Evolutionary conservation across 2,113 vertebrate genomes (phyloP), one percentile per base, ranked within the genome.

Genomic region (Mellivora capensis): DNA sequence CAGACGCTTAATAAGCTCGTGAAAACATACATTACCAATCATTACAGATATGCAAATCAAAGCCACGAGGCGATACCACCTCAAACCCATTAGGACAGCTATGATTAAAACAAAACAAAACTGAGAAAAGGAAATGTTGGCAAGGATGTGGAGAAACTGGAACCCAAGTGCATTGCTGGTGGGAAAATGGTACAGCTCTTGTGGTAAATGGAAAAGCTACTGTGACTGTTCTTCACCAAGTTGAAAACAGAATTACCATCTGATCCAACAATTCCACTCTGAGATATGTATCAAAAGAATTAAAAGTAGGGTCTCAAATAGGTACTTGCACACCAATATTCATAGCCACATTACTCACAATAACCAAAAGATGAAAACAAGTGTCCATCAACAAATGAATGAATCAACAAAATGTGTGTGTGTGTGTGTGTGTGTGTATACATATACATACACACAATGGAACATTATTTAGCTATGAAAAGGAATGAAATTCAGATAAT

Each of bases 381-480:
- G 21, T 20, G 9, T 25, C 29, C n/a, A 85, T 44, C 23, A 25
- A 20, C 17, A 87, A 67, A 76, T 17, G 27, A 82, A 34, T 29
- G 42, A 42, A 76, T 61, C 14, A 77, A 64, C 34, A 74, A 87
- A 83, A 76, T 34, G 29, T 15, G 31, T n/a, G n/a, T n/a, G n/a
- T n/a, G n/a, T n/a, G n/a, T n/a, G n/a, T n/a, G n/a, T n/a, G 17
- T 1, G 27, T 52, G 14, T 52, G 3, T 52, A 6, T 1, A 21
- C 17, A 17, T 6, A 54, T 47, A 81, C 37, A 20, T 15, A 44
- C 3, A 69, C 20, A 34, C 29, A 59, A 3, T 17, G 34, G 47
- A 82, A 82, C 76, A 76, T 61, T 61, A 87, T 59, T 91, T 23
- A 42, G 44, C 20, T 57, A 31, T 42, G n/a, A 94, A 80, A 67